These are phyloP conservation scores for Seriola aureovittata DNA, from an alignment of 2,113 vertebrate species.

Conservation along the genomic window DNA sequence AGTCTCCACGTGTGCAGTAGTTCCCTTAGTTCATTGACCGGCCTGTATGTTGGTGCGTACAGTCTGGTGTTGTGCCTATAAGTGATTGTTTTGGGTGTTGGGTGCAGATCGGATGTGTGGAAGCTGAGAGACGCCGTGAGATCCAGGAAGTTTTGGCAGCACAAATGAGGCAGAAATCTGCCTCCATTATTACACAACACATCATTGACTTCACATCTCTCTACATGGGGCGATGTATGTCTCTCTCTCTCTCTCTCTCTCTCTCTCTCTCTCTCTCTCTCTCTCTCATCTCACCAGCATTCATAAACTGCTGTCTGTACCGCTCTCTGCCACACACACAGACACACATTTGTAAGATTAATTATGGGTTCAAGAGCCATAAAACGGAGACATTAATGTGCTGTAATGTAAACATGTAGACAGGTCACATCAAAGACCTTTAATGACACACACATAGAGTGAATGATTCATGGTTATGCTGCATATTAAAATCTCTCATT, in stretches of 20 bases:
- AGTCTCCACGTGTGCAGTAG: neutral
- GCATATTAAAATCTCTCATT: no score
- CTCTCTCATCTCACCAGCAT: neutral
- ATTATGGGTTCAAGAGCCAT: conserved; percentile 7
- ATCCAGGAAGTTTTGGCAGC: conserved; percentile 46
- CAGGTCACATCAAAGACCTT: neutral
- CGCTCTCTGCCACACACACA: neutral
- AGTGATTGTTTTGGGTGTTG: conserved; percentile 9
- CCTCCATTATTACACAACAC: conserved; percentile 63
- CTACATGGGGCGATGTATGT: conserved; percentile 41
- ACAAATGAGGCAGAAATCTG: conserved; percentile 74
- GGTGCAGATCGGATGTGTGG: conserved; percentile 33
- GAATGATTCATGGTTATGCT: no score
- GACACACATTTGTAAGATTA: conserved; percentile 42
- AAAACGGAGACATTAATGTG: neutral
- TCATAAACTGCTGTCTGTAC: conserved; percentile 28
- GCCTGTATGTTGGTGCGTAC: neutral
- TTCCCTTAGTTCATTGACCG: neutral
- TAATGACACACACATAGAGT: no score
- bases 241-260: conserved; percentile 5
- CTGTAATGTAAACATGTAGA: conserved; percentile 23
- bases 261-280: no score
- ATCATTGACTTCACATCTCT: conserved; percentile 68
- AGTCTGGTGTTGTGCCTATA: neutral
- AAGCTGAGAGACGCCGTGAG: conserved; percentile 50